Evolutionary conservation across 2,113 vertebrate genomes (phyloP).

Genomic region (Fulica atra): DNA sequence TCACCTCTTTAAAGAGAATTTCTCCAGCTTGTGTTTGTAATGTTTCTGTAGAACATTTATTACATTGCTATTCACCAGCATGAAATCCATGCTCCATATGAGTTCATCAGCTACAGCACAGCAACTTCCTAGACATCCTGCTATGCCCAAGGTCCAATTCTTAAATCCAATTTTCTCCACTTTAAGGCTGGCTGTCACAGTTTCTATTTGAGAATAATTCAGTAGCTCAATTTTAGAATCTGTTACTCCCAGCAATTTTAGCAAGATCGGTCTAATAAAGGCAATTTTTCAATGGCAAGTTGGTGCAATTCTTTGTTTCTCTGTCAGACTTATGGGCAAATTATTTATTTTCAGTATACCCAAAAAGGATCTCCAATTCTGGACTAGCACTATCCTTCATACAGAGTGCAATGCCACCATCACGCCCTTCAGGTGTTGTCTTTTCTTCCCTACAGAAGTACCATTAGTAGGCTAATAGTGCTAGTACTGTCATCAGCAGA

Average conservation of each 20-base stretch:
- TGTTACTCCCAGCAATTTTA: constrained; percentile 39
- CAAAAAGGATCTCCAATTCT: not conserved
- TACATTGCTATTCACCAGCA: constrained; percentile 63
- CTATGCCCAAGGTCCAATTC: constrained; percentile 33
- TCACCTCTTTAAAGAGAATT: constrained; percentile 64
- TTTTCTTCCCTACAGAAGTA: not conserved
- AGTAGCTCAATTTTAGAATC: constrained; percentile 34
- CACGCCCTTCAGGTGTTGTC: not conserved
- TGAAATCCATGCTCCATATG: constrained; percentile 59
- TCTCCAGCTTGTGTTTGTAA: constrained; percentile 46
- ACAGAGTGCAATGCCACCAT: not conserved
- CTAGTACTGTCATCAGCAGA: not conserved
- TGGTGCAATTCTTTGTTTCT: constrained; percentile 18
- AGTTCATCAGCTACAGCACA: constrained; percentile 50
- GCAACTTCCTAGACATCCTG: constrained; percentile 40
- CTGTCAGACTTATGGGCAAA: not conserved
- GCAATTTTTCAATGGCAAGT: constrained; percentile 20
- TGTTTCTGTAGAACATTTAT: constrained; percentile 63
- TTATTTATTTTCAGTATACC: not conserved
- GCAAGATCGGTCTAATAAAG: not conserved
- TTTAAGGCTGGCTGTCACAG: constrained; percentile 20
- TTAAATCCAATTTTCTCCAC: constrained; percentile 48
- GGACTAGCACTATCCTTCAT: not conserved
- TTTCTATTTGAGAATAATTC: constrained; percentile 39
- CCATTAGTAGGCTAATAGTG: not conserved